Percentiles rank a stretch among this genome's conserved stretches.
Conservation (phyloP, 2,797 vertebrate genomes). For the Sebastes matsubarae region DNA sequence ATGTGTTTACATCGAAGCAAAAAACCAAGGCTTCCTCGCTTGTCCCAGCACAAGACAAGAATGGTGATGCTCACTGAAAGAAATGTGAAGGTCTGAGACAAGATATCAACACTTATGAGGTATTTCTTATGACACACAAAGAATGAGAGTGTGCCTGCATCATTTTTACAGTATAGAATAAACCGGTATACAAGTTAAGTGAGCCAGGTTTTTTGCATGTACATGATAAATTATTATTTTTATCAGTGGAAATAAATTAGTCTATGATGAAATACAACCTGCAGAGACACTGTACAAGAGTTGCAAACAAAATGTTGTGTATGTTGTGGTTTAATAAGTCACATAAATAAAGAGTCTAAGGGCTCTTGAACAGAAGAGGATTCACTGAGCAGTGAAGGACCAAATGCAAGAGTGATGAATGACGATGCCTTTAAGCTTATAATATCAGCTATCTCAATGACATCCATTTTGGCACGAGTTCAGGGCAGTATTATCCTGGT, state of each 20-base stretch:
- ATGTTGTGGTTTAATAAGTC: background rate
- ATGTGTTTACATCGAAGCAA: constrained; percentile 10
- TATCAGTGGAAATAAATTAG: background rate
- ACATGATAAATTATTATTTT: background rate
- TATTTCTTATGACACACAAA: background rate
- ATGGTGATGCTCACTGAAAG: background rate
- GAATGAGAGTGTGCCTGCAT: background rate
- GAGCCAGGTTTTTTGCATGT: background rate
- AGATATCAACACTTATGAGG: background rate
- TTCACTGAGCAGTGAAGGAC: background rate
- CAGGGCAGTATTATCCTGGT: background rate
- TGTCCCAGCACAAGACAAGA: background rate
- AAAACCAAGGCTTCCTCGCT: constrained; percentile 5
- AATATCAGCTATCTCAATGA: background rate
- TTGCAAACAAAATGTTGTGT: background rate
- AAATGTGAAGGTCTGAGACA: constrained; percentile 2
- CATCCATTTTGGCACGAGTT: background rate
- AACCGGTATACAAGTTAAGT: background rate
- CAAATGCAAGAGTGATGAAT: too few relatives aligned
- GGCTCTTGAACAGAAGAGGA: background rate
- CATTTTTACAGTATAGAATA: background rate
- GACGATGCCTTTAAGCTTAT: too few relatives aligned
- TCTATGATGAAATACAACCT: background rate
- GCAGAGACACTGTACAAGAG: background rate
- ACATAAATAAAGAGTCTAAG: background rate